phyloP scores from a whole-genome alignment of 2,888 invertebrate species.

The Agonopterix subpropinquella region DNA sequence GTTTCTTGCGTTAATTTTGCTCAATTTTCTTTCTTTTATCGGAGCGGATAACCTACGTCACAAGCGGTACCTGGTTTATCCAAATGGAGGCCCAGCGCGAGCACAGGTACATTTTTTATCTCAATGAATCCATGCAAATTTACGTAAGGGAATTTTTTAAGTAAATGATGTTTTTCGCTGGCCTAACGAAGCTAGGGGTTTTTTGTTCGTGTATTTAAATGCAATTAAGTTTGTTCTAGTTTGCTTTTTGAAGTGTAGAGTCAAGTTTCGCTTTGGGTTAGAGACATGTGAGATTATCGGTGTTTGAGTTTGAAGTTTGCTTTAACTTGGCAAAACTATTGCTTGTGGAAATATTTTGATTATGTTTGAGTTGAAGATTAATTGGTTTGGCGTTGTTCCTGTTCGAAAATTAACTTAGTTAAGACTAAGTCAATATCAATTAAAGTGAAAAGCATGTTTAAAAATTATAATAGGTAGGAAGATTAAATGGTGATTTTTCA shows the following conservation, averaged over 20 bases:
- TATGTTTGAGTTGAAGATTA: no score
- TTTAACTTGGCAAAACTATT: no score
- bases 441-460: no score
- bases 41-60: constrained; percentile 44
- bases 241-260: constrained; percentile 38
- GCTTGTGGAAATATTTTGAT: no score
- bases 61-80: constrained; percentile 74
- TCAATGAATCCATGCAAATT: constrained; percentile 43
- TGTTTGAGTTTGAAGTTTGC: no score
- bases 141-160: constrained; percentile 57
- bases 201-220: constrained; percentile 68
- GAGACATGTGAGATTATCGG: no score
- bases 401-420: no score
- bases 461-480: no score
- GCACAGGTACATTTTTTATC: constrained; percentile 65
- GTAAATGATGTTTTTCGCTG: constrained; percentile 65
- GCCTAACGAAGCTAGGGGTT: constrained; percentile 64
- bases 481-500: no score
- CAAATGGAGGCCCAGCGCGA: constrained; percentile 74
- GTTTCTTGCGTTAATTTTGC: constrained; percentile 46
- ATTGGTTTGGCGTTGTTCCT: no score
- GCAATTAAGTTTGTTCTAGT: constrained; percentile 51
- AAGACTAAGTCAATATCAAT: no score
- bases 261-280: not conserved
- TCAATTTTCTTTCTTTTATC: constrained; percentile 39